Base-by-base conservation (phyloP, 2,113 vertebrate genomes). In the Grantiella picta region DNA sequence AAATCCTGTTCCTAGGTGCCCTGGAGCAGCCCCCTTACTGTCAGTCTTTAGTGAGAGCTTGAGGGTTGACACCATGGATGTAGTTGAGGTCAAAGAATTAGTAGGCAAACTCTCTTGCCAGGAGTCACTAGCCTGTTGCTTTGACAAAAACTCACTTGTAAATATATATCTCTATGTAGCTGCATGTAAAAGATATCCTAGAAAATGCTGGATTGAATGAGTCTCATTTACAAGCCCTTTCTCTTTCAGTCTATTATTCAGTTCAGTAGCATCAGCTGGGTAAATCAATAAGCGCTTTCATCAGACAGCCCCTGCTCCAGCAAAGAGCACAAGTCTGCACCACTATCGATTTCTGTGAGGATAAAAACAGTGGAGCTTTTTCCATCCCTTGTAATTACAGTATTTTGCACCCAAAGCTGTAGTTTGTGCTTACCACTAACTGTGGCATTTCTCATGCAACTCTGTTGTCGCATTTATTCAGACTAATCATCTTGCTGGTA, bases 261-360 rank as follows among this genome's bases (percentile, higher is more conserved):
- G 86, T 84, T 94, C 83, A 79, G 90, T 93, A 94, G 68, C 91
- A 96, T 97, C 96, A 91, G 69, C 88, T 92, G 93, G 81, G 76
- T 91, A 95, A 94, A 97, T 97, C 97, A 97, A 97, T 97, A 97
- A 89, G 56, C 83, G 94, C 82, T 95, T 95, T 96, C 96, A 95
- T 96, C 88, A 86, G 86, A 86, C 80, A 82, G 82, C 69, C 85
- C 84, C 60, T 94, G 89, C 91, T 95, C 69, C 56, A 94, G 89
- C 79, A 84, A 77, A 97, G 96, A 97, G 90, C 95, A 93, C 78
- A 90, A 96, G 91, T 95, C 93, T 95, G 65, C 71, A 87, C 84
- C 27, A 4, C 81, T 96, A 97, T 98, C 0, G 96, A 98, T 98
- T 97, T 98, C 92, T 93, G 82, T 66, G 79, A 68, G 94, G 92